Conservation (phyloP, 2,797 vertebrate species). For the Crypturellus tataupa region DNA sequence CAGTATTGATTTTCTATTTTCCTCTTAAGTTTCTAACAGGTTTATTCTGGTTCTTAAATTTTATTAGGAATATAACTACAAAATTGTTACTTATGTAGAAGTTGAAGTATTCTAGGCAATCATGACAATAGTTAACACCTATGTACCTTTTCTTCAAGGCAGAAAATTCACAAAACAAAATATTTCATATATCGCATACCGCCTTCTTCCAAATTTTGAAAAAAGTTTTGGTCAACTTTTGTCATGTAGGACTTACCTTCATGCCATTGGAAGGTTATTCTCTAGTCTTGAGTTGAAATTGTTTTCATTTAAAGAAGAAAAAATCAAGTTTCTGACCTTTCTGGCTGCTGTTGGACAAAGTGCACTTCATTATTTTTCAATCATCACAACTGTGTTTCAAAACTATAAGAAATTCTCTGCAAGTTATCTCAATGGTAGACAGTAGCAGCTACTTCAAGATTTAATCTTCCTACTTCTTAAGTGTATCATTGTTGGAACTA, state of each 20-base stretch:
- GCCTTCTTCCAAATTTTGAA: neutral
- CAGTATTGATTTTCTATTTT: neutral
- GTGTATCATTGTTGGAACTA: rapidly evolving
- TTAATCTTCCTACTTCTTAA: rapidly evolving
- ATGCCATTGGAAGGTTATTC: neutral
- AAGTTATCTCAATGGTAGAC: rapidly evolving
- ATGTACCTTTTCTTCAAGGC: neutral
- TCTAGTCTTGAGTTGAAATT: neutral
- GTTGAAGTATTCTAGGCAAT: neutral
- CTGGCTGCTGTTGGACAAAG: neutral
- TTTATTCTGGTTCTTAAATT: neutral
- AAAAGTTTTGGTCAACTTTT: neutral
- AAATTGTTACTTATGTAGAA: neutral
- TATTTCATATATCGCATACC: neutral
- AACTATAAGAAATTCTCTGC: neutral
- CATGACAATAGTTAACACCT: neutral
- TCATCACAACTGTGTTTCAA: neutral
- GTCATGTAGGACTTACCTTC: neutral
- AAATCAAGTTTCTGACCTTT: neutral
- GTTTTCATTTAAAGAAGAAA: neutral
- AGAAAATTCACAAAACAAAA: neutral
- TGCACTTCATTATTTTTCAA: neutral
- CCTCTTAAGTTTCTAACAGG: neutral
- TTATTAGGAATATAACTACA: neutral
- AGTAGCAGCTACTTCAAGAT: neutral